Percentiles rank a stretch among this genome's conserved stretches.
phyloP scores from a whole-genome alignment of 2,797 vertebrate genomes.

The Esox masquinongy region DNA sequence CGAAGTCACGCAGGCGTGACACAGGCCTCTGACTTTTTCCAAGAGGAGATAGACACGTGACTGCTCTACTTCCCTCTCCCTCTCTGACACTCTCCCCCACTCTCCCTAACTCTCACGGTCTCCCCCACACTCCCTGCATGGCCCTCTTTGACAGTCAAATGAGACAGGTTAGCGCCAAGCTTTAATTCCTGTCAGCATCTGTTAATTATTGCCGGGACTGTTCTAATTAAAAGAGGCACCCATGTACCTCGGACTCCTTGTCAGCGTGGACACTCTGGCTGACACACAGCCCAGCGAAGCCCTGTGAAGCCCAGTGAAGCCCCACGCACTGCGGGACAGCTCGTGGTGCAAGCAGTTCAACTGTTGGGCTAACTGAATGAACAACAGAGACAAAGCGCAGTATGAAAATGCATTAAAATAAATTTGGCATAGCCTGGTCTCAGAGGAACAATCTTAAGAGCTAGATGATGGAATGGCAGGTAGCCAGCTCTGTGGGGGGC shows the following conservation, averaged over 20 bases:
- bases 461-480: no score
- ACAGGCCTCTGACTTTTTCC: slow-evolving; percentile 30
- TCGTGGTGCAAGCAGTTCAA: slow-evolving; percentile 28
- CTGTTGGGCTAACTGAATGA: slow-evolving; percentile 6
- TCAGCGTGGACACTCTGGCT: slow-evolving; percentile 48
- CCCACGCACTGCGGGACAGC: slow-evolving; percentile 4
- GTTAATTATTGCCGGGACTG: slow-evolving; percentile 79
- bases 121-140: slow-evolving; percentile 31
- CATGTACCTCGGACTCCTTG: slow-evolving; percentile 68
- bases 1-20: slow-evolving; percentile 48
- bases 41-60: slow-evolving; percentile 39
- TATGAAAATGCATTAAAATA: no score
- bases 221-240: slow-evolving; percentile 83
- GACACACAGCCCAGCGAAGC: slow-evolving; percentile 4
- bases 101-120: slow-evolving; percentile 11
- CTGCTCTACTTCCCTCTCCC: slow-evolving; percentile 12
- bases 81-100: neutral
- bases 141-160: slow-evolving; percentile 69
- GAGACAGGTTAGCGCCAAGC: slow-evolving; percentile 75
- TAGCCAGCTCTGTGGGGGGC: no score
- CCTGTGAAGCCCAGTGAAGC: neutral
- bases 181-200: slow-evolving; percentile 84
- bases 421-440: no score
- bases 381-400: no score
- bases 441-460: no score